Conservation (phyloP, 2,888 invertebrate genomes). For the Lithophane ornitopus region DNA sequence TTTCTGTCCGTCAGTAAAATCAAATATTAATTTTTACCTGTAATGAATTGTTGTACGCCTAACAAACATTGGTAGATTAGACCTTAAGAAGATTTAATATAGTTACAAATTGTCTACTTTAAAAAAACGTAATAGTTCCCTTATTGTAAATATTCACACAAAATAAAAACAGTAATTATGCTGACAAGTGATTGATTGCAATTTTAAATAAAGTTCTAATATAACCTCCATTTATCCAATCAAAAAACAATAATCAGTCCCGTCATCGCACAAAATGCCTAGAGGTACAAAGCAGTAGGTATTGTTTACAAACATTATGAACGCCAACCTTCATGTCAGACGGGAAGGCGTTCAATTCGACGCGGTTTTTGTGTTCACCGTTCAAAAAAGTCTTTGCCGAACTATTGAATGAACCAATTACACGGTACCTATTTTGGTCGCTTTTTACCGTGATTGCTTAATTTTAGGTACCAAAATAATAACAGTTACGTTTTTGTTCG, state of each 20-base stretch:
- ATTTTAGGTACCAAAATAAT: background rate
- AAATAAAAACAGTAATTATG: background rate
- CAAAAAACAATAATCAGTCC: background rate
- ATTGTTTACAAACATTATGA: slow-evolving; percentile 40
- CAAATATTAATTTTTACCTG: background rate
- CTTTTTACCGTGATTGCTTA: slow-evolving; percentile 1
- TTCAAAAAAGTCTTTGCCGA: slow-evolving; percentile 42
- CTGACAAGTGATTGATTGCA: background rate
- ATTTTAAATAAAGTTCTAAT: background rate
- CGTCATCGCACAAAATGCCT: background rate
- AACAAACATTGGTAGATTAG: background rate
- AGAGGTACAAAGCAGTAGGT: slow-evolving; percentile 11
- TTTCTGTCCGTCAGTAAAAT: background rate
- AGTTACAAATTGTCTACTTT: background rate
- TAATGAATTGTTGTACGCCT: background rate
- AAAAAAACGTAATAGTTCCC: background rate
- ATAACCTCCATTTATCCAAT: background rate
- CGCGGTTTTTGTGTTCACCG: slow-evolving; percentile 55
- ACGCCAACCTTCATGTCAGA: slow-evolving; percentile 52
- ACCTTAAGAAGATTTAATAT: background rate
- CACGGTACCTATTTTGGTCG: slow-evolving; percentile 35
- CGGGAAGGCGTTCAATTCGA: slow-evolving; percentile 65
- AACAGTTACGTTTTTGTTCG: background rate
- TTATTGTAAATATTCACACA: background rate
- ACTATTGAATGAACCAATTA: slow-evolving; percentile 53